A percentile compares a stretch with the other conserved stretches of the same genome.
Evolutionary conservation across 1,140 invertebrate species (phyloP).

Genomic region (Drosophila ercepeae): DNA sequence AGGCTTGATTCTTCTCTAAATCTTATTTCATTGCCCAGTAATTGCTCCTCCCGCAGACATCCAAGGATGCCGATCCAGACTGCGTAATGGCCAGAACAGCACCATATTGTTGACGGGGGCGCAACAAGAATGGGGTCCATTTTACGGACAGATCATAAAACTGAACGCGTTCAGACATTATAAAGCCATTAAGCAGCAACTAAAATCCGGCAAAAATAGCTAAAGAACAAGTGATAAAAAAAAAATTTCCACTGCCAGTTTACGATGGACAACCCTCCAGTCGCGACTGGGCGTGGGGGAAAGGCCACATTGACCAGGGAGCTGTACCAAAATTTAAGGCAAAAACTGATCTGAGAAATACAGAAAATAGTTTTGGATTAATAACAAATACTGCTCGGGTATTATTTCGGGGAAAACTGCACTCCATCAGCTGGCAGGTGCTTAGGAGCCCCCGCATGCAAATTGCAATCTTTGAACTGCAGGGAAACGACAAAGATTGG

Average conservation of each 20-base stretch:
- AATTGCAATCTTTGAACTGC: constrained; percentile 17
- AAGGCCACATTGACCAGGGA: constrained; percentile 1
- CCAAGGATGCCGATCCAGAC: constrained; percentile 2
- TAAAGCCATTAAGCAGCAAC: constrained; percentile 76
- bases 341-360: constrained; percentile 6
- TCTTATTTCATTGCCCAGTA: not conserved
- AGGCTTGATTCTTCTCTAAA: no score
- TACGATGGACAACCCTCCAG: constrained; percentile 17
- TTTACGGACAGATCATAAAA: constrained; percentile 72
- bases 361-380: constrained; percentile 9
- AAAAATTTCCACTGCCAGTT: constrained; percentile 5
- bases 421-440: constrained; percentile 53
- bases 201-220: constrained; percentile 69
- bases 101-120: constrained; percentile 40
- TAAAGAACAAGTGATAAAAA: constrained; percentile 28
- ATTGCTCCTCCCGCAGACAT: not conserved
- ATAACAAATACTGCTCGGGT: constrained; percentile 11
- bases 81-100: constrained; percentile 39
- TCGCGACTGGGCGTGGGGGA: not conserved
- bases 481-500: constrained; percentile 16
- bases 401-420: constrained; percentile 51
- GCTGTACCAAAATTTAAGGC: constrained; percentile 14
- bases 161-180: constrained; percentile 62
- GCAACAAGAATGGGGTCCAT: constrained; percentile 57
- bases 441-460: constrained; percentile 42